These are phyloP conservation scores for Xiphophorus birchmanni DNA, from an alignment of 2,797 vertebrate genomes.

Conservation along the genomic window DNA sequence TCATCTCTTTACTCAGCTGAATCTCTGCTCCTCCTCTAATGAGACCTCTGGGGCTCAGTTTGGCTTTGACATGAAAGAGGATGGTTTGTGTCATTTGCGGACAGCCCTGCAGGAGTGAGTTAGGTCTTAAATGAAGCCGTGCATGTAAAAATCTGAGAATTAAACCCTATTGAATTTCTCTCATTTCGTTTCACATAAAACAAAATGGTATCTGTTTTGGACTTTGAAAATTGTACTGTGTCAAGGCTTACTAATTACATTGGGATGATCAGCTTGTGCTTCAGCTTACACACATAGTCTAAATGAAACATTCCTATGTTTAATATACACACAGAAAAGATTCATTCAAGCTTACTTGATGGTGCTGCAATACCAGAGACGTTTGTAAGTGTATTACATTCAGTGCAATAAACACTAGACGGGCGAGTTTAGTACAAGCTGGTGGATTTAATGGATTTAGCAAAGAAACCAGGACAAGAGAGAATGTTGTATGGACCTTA, in stretches of 20 bases:
- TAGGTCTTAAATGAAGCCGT: constrained; percentile 19
- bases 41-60: constrained; percentile 72
- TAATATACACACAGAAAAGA: not conserved
- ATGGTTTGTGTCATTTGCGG: constrained; percentile 45
- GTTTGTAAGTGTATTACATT: not conserved
- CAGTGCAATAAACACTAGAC: not conserved
- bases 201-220: constrained; percentile 33
- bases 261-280: constrained; percentile 18
- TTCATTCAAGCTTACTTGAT: not conserved
- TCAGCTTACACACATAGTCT: constrained; percentile 1
- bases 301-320: not conserved
- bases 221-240: constrained; percentile 27
- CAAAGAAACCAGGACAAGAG: not conserved
- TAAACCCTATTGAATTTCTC: constrained; percentile 16
- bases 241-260: constrained; percentile 50
- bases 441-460: not conserved
- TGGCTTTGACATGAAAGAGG: constrained; percentile 58
- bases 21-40: constrained; percentile 70
- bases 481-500: not conserved
- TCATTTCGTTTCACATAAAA: constrained; percentile 22
- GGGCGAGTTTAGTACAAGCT: not conserved
- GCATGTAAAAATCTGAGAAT: constrained; percentile 29
- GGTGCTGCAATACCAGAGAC: not conserved
- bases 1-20: constrained; percentile 51
- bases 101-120: constrained; percentile 38